phyloP scores from a whole-genome alignment of 2,113 vertebrate genomes.

The human region GRCh38 chr19:32884001-32884500 shows the following conservation, averaged over 20 bases:
- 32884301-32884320: background rate
- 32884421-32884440: background rate
- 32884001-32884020: too few relatives aligned
- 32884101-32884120: too few relatives aligned
- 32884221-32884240: background rate
- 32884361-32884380: background rate
- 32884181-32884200: background rate
- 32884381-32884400: background rate
- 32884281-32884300: background rate
- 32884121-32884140: too few relatives aligned
- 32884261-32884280: background rate
- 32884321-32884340: background rate
- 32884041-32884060: too few relatives aligned
- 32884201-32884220: background rate
- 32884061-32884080: too few relatives aligned
- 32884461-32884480: background rate
- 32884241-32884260: background rate
- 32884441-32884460: background rate
- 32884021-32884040: too few relatives aligned
- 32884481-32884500: background rate
- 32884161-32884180: background rate
- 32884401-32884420: background rate
- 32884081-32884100: too few relatives aligned
- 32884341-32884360: background rate
- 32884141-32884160: background rate